Base-by-base conservation (phyloP, 2,113 vertebrate species). In the Pseudorhombus dupliciocellatus region DNA sequence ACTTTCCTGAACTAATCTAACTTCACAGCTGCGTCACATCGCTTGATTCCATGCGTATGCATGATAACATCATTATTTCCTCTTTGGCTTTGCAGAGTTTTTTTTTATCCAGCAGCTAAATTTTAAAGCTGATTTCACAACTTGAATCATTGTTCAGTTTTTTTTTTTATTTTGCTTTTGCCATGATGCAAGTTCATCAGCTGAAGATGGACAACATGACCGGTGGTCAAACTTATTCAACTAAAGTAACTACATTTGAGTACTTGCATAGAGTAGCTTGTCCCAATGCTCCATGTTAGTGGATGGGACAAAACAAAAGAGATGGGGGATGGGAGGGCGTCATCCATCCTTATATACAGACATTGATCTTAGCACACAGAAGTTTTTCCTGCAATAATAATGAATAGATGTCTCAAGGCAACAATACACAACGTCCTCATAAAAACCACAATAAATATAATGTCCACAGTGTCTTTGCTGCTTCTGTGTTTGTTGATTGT, bases 381-480 rank as follows among this genome's bases (percentile, higher is more conserved):
- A 64, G 22, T 24, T 15, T 46, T 51, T 48, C 16, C 28, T 64
- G 16, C 25, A 34, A 12, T 40, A 54, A 51, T 14, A 51, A 58
- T 24, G 18, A 22, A 76, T 28, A 0, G 0, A 60, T 25, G 57
- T 65, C 44, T 61, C 28, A 59, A 68, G 48, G 25, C 26, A 57
- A 78, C 64, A 21, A 66, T n/a, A 63, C 26, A 64, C 20, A 6
- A 50, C 55, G 40, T 57, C n/a, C 60, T 63, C 46, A 52, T 28
- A 25, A 58, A 65, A 46, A n/a, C 4, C 46, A 55, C 10, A 7
- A n/a, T 22, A 0, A 56, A 31, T 7, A 58, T n/a, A n/a, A n/a
- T n/a, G n/a, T n/a, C n/a, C n/a, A n/a, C n/a, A 14, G 20, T 4
- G 5, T 4, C 16, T 4, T 22, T 63, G 46, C n/a, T 31, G 54